Base-by-base conservation (phyloP, 2,797 vertebrate species). In the Podarcis siculus region DNA sequence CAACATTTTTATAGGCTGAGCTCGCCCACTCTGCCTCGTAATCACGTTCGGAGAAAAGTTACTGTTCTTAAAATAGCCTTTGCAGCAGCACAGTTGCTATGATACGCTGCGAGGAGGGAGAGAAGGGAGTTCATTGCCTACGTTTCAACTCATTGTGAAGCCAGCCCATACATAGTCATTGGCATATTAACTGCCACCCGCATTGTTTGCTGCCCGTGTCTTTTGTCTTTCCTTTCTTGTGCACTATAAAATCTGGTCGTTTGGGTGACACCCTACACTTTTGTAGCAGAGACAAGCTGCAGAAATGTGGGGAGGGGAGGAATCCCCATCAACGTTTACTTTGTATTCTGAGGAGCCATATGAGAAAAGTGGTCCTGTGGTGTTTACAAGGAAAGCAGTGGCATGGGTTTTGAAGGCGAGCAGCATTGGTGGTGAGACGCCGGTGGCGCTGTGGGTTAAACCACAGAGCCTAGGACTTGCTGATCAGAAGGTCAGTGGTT, bases 11-110 rank as follows among this genome's bases (percentile, higher is more conserved):
- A 91, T 90, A 91, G 61, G 30, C 91, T 87, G 86, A 86, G 88
- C 94, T 95, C 87, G 49, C 93, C 91, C 91, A 92, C 93, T 79
- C 92, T 93, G 39, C 94, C 86, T 95, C 90, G 78, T 91, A 94
- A 94, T 94, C 95, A 90, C 75, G 89, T 92, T 97, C 87, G 81
- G 83, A 91, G 94, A 97, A 95, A 95, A 96, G 94, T 96, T 95
- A 88, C 93, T 77, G 93, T 94, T 96, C 96, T 96, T 95, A 94
- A 97, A 96, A 97, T 95, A 97, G 96, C 91, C 90, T 84, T 58
- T 90, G 91, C 91, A 92, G 93, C 87, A 93, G 93, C 92, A 91
- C 92, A 81, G 96, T 97, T 96, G 96, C 97, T 96, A 96, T 94
- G 97, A 96, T 95, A 97, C 92, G 81, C 45, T 72, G 79, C 91